Conservation (phyloP, 2,797 vertebrate genomes). For the Clarias pachynema region DNA sequence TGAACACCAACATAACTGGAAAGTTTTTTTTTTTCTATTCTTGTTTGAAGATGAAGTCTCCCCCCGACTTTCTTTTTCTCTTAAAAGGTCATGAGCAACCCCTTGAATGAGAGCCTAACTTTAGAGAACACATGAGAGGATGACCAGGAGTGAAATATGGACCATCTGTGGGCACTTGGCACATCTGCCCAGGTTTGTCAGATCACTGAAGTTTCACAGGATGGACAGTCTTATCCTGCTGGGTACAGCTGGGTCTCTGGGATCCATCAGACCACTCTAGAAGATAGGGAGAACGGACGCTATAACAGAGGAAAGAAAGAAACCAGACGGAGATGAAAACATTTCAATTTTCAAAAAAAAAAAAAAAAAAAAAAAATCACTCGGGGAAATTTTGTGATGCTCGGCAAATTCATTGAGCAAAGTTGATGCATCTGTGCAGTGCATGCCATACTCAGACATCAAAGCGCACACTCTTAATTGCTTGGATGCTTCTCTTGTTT, state of each 20-base stretch:
- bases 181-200: conserved; percentile 69
- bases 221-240: conserved; percentile 68
- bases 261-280: conserved; percentile 51
- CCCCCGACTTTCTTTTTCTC: conserved; percentile 35
- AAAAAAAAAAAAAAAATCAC: too few relatives aligned
- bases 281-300: background rate
- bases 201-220: conserved; percentile 64
- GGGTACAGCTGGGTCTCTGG: conserved; percentile 74
- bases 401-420: background rate
- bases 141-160: conserved; percentile 68
- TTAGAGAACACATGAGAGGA: conserved; percentile 42
- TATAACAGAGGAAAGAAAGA: conserved; percentile 28
- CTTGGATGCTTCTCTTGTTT: conserved; percentile 43
- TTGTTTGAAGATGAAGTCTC: background rate
- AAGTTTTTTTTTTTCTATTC: background rate
- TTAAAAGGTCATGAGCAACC: conserved; percentile 54
- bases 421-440: conserved; percentile 12
- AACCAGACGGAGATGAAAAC: conserved; percentile 32
- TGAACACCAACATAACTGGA: too few relatives aligned
- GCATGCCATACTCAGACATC: conserved; percentile 28
- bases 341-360: background rate
- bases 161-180: conserved; percentile 73
- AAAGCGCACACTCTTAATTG: conserved; percentile 46
- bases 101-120: conserved; percentile 44
- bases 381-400: conserved; percentile 1